phyloP scores from a whole-genome alignment of 1,140 invertebrate species.

The Polyergus mexicanus region DNA sequence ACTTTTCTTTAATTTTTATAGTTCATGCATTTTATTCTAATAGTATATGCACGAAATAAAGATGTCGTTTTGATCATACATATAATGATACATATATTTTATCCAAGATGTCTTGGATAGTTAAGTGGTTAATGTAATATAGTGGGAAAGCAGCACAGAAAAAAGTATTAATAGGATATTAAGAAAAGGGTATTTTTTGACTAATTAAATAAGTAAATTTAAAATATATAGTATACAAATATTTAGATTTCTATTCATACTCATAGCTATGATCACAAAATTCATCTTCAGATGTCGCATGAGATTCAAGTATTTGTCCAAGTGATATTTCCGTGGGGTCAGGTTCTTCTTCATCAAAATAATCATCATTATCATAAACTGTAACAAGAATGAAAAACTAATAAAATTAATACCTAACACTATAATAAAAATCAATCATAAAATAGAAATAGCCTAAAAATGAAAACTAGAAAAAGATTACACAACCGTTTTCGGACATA shows the following conservation, averaged over 20 bases:
- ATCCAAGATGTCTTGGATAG: too few relatives aligned
- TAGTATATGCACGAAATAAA: too few relatives aligned
- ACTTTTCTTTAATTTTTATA: too few relatives aligned
- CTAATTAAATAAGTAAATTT: background rate
- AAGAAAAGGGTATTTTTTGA: too few relatives aligned
- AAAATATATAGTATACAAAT: background rate
- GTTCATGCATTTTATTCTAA: too few relatives aligned
- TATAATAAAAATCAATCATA: slow-evolving; percentile 6
- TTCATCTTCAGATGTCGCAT: slow-evolving; percentile 76
- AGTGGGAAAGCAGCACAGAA: too few relatives aligned
- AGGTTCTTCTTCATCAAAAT: slow-evolving; percentile 84
- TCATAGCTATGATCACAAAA: slow-evolving; percentile 80
- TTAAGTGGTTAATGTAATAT: too few relatives aligned
- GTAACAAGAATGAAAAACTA: slow-evolving; percentile 55
- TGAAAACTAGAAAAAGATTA: slow-evolving; percentile 1
- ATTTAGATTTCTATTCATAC: slow-evolving; percentile 74
- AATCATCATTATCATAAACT: slow-evolving; percentile 82
- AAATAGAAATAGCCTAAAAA: slow-evolving; percentile 18
- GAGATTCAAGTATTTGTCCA: slow-evolving; percentile 85
- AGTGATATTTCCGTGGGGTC: slow-evolving; percentile 85
- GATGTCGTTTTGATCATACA: too few relatives aligned
- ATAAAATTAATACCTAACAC: background rate
- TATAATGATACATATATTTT: too few relatives aligned
- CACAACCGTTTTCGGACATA: slow-evolving; percentile 61
- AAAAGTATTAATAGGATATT: too few relatives aligned